Conservation (phyloP, 2,888 invertebrate species). For the Drosophila colorata region DNA sequence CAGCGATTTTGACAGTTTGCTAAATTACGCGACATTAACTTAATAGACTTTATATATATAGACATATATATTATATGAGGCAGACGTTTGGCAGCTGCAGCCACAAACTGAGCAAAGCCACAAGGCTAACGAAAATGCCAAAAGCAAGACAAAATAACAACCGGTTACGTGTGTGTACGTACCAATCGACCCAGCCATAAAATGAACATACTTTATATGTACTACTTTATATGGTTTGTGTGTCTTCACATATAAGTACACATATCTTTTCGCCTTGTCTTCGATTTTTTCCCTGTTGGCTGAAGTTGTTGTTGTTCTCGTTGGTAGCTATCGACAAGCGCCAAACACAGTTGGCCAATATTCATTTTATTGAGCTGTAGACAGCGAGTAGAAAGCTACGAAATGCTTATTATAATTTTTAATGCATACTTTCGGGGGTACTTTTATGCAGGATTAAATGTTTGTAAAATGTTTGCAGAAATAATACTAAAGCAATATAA, state of each 20-base stretch:
- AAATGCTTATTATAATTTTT: slow-evolving; percentile 35
- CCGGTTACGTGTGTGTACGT: slow-evolving; percentile 35
- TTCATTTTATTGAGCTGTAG: slow-evolving; percentile 46
- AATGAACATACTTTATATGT: slow-evolving; percentile 28
- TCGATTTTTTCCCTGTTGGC: background rate
- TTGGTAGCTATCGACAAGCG: slow-evolving; percentile 5
- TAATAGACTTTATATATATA: slow-evolving; percentile 75
- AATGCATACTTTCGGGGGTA: slow-evolving; percentile 8
- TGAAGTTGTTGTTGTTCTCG: background rate
- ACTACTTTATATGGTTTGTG: background rate
- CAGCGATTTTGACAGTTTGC: slow-evolving; percentile 78
- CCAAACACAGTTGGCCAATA: slow-evolving; percentile 21
- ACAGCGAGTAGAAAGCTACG: background rate
- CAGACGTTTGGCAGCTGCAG: slow-evolving; percentile 75
- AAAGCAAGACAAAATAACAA: slow-evolving; percentile 60
- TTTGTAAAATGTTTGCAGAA: too few species aligned
- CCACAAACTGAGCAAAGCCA: slow-evolving; percentile 24
- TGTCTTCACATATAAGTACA: slow-evolving; percentile 2
- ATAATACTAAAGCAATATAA: too few species aligned
- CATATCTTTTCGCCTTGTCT: slow-evolving; percentile 8
- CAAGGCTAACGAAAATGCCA: slow-evolving; percentile 37
- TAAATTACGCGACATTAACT: slow-evolving; percentile 81
- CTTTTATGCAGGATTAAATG: background rate
- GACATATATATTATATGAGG: slow-evolving; percentile 7
- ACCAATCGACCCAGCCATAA: slow-evolving; percentile 32